phyloP scores from a whole-genome alignment of 2,113 vertebrate genomes.

The Elephas maximus region DNA sequence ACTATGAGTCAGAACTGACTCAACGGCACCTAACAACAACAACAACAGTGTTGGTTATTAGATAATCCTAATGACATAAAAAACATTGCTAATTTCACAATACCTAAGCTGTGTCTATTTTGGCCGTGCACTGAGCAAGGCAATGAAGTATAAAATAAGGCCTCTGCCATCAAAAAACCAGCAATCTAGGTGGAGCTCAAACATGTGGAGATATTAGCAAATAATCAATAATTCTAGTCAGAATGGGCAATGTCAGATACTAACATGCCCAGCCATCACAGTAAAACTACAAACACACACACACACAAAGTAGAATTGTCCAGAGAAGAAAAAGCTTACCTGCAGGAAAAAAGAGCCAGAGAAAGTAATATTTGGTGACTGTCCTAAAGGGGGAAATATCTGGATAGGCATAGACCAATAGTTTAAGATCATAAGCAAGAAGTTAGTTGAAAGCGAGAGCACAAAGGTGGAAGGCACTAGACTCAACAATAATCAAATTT shows the following conservation, averaged over 20 bases:
- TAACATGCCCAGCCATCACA: background rate
- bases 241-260: background rate
- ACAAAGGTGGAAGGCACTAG: background rate
- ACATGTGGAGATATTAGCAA: background rate
- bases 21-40: too few relatives aligned
- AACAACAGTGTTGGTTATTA: background rate
- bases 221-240: background rate
- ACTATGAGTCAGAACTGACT: too few relatives aligned
- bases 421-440: background rate
- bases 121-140: background rate
- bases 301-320: background rate
- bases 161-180: background rate
- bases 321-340: background rate
- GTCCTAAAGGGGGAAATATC: background rate
- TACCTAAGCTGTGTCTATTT: background rate
- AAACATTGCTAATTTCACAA: slow-evolving; percentile 39
- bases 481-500: background rate
- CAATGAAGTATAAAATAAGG: background rate
- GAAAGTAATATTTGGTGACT: background rate
- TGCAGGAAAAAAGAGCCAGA: background rate
- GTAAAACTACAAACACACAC: background rate
- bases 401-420: background rate
- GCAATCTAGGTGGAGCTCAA: background rate
- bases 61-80: background rate
- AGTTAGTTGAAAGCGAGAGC: background rate